These are phyloP conservation scores for Battus philenor DNA, from an alignment of 1,140 invertebrate species.

Conservation along the genomic window DNA sequence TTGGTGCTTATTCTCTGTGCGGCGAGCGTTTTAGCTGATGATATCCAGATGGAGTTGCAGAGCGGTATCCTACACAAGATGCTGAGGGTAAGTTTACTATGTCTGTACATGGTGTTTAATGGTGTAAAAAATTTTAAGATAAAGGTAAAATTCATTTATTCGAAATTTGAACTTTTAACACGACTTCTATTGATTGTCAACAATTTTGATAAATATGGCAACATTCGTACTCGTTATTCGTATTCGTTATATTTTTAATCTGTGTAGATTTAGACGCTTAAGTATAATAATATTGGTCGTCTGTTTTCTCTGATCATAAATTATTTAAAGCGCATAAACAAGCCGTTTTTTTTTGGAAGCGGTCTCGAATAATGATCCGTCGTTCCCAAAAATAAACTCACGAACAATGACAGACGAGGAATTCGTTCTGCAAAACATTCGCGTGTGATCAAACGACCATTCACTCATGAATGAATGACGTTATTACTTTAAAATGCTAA, in stretches of 20 bases:
- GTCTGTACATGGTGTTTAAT: not conserved
- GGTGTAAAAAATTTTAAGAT: not conserved
- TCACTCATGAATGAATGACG: not conserved
- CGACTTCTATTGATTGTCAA: no score
- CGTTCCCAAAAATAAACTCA: conserved; percentile 1
- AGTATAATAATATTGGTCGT: no score
- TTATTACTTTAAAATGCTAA: not conserved
- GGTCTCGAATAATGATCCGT: no score
- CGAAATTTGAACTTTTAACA: no score
- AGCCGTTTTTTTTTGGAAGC: no score
- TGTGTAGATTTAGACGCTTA: no score
- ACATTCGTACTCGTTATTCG: no score
- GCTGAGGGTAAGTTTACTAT: conserved; percentile 42
- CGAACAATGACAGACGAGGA: not conserved
- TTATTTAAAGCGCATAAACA: no score
- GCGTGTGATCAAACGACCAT: not conserved
- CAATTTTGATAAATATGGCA: no score
- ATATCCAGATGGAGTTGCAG: conserved; percentile 34
- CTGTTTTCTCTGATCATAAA: no score
- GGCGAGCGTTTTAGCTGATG: conserved; percentile 24
- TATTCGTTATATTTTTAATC: no score
- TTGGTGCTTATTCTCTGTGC: conserved; percentile 24
- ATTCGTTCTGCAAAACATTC: not conserved
- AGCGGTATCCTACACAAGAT: conserved; percentile 36
- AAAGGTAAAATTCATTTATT: no score